phyloP scores from a whole-genome alignment of 1,140 invertebrate species.

The Ditylenchus dipsaci region DNA sequence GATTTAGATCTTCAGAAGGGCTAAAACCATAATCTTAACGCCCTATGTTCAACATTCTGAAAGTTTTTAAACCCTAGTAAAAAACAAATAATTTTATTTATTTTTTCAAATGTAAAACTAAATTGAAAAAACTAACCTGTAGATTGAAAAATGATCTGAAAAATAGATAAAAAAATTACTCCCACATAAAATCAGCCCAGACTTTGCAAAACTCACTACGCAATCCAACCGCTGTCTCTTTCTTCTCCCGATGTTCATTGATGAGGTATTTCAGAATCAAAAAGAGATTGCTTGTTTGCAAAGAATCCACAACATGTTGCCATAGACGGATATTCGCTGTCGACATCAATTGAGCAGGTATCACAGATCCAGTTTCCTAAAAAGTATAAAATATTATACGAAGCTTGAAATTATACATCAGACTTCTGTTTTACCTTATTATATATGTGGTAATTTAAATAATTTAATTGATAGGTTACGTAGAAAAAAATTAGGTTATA shows the following conservation, averaged over 20 bases:
- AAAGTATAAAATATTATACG: no score
- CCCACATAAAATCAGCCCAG: no score
- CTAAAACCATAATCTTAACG: no score
- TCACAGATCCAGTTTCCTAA: no score
- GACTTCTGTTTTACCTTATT: not conserved
- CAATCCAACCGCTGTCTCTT: conserved; percentile 24
- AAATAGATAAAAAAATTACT: no score
- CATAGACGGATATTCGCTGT: conserved; percentile 13
- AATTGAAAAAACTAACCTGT: conserved; percentile 29
- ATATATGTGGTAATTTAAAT: not conserved
- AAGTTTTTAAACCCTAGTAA: no score
- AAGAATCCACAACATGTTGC: conserved; percentile 17
- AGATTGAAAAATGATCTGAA: conserved; percentile 27
- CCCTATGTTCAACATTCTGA: no score
- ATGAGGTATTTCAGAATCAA: conserved; percentile 30
- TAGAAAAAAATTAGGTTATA: not conserved
- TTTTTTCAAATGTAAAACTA: conserved; percentile 10
- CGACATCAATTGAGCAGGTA: not conserved
- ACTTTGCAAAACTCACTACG: not conserved
- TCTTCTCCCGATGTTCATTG: conserved; percentile 35
- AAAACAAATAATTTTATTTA: no score
- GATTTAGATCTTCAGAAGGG: no score
- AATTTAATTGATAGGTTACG: no score
- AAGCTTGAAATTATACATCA: no score
- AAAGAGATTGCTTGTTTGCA: conserved; percentile 17